Percentiles rank a stretch among this genome's conserved stretches.
phyloP scores from a whole-genome alignment of 2,797 vertebrate genomes.

The Microcaecilia unicolor region DNA sequence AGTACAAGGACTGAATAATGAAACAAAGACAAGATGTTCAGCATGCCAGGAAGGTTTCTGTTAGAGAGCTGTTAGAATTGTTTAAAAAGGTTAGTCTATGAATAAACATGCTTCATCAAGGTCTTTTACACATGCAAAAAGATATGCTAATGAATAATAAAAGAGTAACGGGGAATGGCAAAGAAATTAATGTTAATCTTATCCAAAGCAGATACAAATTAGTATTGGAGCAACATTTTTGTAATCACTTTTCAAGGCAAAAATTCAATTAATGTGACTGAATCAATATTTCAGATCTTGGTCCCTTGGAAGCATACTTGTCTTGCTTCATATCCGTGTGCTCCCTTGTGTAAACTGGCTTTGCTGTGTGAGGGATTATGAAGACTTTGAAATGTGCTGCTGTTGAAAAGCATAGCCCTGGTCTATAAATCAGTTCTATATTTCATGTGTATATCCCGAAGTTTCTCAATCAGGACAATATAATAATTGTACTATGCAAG shows the following conservation, averaged over 20 bases:
- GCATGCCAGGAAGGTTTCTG: constrained; percentile 87
- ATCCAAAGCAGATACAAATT: constrained; percentile 80
- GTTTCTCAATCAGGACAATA: constrained; percentile 18
- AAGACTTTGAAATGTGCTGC: constrained; percentile 36
- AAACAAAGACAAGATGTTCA: constrained; percentile 89
- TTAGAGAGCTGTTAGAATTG: constrained; percentile 93
- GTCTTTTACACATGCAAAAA: constrained; percentile 79
- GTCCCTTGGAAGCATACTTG: constrained; percentile 57
- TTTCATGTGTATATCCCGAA: constrained; percentile 20
- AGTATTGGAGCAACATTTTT: constrained; percentile 80
- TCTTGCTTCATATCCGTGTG: constrained; percentile 44
- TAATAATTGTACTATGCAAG: constrained; percentile 31
- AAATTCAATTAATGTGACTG: constrained; percentile 82
- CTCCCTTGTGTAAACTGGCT: constrained; percentile 31
- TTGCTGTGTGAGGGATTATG: constrained; percentile 29
- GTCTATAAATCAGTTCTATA: constrained; percentile 25
- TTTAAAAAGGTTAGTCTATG: constrained; percentile 98
- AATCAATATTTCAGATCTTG: constrained; percentile 76
- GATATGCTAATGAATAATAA: constrained; percentile 94
- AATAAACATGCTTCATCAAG: constrained; percentile 98
- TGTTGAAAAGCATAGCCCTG: constrained; percentile 25
- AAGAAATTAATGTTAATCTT: constrained; percentile 74
- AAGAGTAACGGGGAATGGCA: constrained; percentile 71
- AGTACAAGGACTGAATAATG: constrained; percentile 89
- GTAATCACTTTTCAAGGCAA: constrained; percentile 82